phyloP scores from a whole-genome alignment of 2,797 vertebrate species.

The Trachurus trachurus region DNA sequence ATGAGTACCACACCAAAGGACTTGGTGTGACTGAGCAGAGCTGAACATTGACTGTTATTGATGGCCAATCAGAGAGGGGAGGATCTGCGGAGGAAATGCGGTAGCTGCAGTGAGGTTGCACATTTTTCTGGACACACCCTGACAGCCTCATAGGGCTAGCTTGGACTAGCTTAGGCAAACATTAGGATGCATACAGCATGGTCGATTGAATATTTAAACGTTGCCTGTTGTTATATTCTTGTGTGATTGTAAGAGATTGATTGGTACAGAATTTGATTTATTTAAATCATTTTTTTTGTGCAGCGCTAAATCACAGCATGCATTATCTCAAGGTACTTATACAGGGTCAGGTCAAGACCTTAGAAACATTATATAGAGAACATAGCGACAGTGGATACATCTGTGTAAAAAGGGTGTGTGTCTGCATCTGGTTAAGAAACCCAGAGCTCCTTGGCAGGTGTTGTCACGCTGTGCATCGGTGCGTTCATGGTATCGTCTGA shows the following conservation, averaged over 20 bases:
- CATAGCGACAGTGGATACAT: no score
- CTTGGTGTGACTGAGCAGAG: constrained; percentile 39
- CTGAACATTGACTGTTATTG: constrained; percentile 69
- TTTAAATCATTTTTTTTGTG: no score
- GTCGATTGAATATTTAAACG: neutral
- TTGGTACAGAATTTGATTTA: neutral
- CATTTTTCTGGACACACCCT: constrained; percentile 80
- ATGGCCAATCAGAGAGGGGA: constrained; percentile 65
- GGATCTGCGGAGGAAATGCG: constrained; percentile 77
- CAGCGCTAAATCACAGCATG: no score
- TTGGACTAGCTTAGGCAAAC: constrained; percentile 37
- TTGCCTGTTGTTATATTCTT: neutral
- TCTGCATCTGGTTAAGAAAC: constrained; percentile 19
- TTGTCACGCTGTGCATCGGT: constrained; percentile 32
- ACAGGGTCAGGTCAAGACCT: no score
- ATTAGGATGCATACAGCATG: neutral
- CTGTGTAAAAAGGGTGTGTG: constrained; percentile 19
- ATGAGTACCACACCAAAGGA: constrained; percentile 36
- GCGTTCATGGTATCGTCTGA: constrained; percentile 51
- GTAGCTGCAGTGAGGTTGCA: constrained; percentile 83
- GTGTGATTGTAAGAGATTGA: constrained; percentile 15
- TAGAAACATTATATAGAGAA: no score
- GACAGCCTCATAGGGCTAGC: constrained; percentile 42
- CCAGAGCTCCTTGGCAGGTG: constrained; percentile 45
- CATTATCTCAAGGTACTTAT: no score